phyloP scores from a whole-genome alignment of 1,140 invertebrate species.

The Heliconius melpomene region DNA sequence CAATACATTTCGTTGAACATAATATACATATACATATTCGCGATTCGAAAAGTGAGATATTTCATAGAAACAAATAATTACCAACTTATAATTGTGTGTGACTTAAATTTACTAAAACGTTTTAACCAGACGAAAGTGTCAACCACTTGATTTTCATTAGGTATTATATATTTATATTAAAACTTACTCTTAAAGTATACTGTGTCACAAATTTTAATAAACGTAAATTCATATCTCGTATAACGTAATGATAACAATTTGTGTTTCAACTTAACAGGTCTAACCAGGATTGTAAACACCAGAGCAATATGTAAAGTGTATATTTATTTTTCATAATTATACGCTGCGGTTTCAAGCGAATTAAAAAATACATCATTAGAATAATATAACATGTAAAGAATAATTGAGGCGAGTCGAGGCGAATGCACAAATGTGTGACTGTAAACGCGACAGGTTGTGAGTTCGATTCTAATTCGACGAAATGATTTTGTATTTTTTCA shows the following conservation, averaged over 20 bases:
- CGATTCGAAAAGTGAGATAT: too few species aligned
- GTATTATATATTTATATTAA: not conserved
- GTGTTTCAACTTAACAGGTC: slow-evolving; percentile 48
- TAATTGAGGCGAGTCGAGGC: too few species aligned
- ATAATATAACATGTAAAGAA: not conserved
- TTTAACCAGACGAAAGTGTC: too few species aligned
- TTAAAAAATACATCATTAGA: not conserved
- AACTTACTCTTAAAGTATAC: not conserved
- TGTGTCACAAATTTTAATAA: not conserved
- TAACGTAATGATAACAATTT: slow-evolving; percentile 3
- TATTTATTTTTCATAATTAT: not conserved
- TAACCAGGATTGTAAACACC: slow-evolving; percentile 46
- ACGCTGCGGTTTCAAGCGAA: not conserved
- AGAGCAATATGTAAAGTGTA: slow-evolving; percentile 25
- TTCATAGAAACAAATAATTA: too few species aligned
- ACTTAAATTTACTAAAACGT: too few species aligned
- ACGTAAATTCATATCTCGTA: not conserved
- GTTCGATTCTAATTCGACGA: too few species aligned
- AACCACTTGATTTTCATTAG: not conserved
- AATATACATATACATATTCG: too few species aligned
- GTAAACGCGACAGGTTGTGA: too few species aligned
- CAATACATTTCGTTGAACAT: too few species aligned
- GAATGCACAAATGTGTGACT: too few species aligned
- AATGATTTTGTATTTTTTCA: too few species aligned
- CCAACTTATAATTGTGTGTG: too few species aligned